These are phyloP conservation scores for Nothoprocta pentlandii DNA, from an alignment of 2,113 vertebrate genomes.

Conservation along the genomic window DNA sequence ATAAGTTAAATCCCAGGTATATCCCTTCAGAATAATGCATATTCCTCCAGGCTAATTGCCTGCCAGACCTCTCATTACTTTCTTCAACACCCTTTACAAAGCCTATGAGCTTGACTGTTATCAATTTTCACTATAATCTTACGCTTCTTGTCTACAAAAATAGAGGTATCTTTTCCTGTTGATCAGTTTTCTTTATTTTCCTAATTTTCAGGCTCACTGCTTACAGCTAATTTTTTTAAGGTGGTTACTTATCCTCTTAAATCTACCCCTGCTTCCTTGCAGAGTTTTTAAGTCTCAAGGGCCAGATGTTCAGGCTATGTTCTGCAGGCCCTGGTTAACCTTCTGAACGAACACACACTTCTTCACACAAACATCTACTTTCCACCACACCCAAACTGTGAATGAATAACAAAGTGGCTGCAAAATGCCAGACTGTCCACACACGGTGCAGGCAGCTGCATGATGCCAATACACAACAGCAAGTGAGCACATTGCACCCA, in stretches of 20 bases:
- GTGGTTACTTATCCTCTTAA: slow-evolving; percentile 41
- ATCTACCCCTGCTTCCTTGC: background rate
- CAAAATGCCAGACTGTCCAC: background rate
- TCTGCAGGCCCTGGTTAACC: slow-evolving; percentile 60
- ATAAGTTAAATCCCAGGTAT: slow-evolving; percentile 22
- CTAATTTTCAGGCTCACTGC: slow-evolving; percentile 21
- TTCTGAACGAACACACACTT: slow-evolving; percentile 49
- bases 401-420: background rate
- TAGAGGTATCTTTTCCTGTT: background rate
- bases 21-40: slow-evolving; percentile 43
- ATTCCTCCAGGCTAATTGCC: background rate
- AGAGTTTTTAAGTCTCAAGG: slow-evolving; percentile 59
- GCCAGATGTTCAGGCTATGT: slow-evolving; percentile 56
- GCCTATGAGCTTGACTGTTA: slow-evolving; percentile 25
- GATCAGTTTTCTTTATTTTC: background rate
- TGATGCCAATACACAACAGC: background rate
- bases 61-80: slow-evolving; percentile 17
- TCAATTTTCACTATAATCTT: background rate
- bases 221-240: slow-evolving; percentile 37
- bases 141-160: background rate
- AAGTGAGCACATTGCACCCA: background rate
- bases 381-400: background rate
- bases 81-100: slow-evolving; percentile 40
- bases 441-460: background rate
- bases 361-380: slow-evolving; percentile 25